Conservation (phyloP, 2,113 vertebrate species). For the Noctilio leporinus region DNA sequence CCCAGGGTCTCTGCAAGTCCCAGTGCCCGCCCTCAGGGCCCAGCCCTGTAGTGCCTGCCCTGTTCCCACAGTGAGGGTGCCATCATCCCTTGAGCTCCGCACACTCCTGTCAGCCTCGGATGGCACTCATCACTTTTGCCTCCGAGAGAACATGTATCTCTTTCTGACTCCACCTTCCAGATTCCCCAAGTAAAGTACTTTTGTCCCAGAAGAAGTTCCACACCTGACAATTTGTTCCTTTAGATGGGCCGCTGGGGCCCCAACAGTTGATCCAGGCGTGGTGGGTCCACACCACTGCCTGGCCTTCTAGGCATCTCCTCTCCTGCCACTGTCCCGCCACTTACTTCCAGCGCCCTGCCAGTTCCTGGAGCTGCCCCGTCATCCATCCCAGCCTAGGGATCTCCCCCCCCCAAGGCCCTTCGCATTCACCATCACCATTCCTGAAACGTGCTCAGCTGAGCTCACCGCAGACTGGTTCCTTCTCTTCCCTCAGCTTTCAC, state of each 20-base stretch:
- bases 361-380: background rate
- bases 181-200: background rate
- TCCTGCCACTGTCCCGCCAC: background rate
- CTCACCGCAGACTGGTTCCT: background rate
- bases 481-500: background rate
- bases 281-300: rapidly evolving
- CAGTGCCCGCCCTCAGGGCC: background rate
- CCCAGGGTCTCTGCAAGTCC: background rate
- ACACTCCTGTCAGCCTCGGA: no score
- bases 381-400: background rate
- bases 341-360: background rate
- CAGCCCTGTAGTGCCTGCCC: background rate
- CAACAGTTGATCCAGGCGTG: background rate
- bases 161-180: background rate
- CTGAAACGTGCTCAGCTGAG: background rate
- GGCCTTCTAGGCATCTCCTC: background rate
- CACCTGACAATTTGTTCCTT: background rate
- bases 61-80: background rate
- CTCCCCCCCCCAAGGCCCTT: rapidly evolving
- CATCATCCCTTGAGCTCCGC: no score
- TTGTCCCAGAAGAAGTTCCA: background rate
- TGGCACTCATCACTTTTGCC: background rate
- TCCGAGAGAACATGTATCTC: background rate
- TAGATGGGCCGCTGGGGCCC: background rate
- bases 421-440: background rate